Base-by-base conservation (phyloP, 2,113 vertebrate genomes). In the Trichomycterus rosablanca region DNA sequence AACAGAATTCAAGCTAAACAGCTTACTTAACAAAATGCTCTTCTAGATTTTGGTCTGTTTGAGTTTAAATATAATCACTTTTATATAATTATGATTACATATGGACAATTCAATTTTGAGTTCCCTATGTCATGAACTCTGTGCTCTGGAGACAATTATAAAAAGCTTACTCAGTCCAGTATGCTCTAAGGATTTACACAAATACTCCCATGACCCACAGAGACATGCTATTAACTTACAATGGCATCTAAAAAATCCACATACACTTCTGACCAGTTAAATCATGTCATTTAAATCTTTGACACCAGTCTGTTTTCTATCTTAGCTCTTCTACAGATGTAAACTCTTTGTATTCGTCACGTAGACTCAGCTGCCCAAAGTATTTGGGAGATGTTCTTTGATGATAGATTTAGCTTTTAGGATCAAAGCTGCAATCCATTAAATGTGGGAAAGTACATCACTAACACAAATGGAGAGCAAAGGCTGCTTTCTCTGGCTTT, bases 71-170 rank as follows among this genome's bases (percentile, higher is more conserved):
- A 23, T 11, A 39, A 42, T 57, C 40, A 26, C 11, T 26, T 56
- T 71, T 66, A 32, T n/a, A n/a, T n/a, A n/a, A n/a, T 11, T 48
- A 7, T 14, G 51, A 40, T 55, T 62, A n/a, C n/a, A n/a, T n/a
- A 51, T 30, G 26, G 3, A 30, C 26, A 30, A 7, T 7, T 3
- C 7, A 3, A 30, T 30, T n/a, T 30, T 30, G 26, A 30, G 26
- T 30, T 30, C 26, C 52, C 11, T n/a, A n/a, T n/a, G n/a, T n/a
- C n/a, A n/a, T n/a, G n/a, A n/a, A n/a, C n/a, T 39, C 15, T 20
- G 34, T 15, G 22, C 49, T 54, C 40, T 2, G 20, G 39, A 45
- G 49, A 54, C 30, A 15, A 54, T 52, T 46, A 59, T 37, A 32
- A 3, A 40, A 56, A 53, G 12, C 49, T 34, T 45, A 53, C 56